phyloP scores from a whole-genome alignment of 2,888 invertebrate species.

The Zootermopsis nevadensis region DNA sequence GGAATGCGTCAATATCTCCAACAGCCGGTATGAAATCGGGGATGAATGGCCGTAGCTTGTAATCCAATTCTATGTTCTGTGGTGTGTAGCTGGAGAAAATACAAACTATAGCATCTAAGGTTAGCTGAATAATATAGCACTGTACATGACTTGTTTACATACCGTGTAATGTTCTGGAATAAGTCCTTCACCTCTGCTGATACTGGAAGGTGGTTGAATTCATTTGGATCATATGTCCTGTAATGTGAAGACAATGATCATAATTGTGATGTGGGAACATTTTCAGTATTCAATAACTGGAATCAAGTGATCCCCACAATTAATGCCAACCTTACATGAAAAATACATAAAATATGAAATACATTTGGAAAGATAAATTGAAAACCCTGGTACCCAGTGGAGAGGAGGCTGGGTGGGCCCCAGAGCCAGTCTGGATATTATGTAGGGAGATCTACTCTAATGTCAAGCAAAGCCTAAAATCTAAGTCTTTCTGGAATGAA shows the following conservation, averaged over 20 bases:
- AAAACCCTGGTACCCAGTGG: too few relatives aligned
- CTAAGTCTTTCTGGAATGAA: too few relatives aligned
- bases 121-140: background rate
- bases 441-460: too few relatives aligned
- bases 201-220: slow-evolving; percentile 85
- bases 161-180: slow-evolving; percentile 93
- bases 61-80: slow-evolving; percentile 89
- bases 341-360: too few relatives aligned
- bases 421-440: too few relatives aligned
- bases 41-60: slow-evolving; percentile 92
- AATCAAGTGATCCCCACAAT: too few relatives aligned
- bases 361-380: too few relatives aligned
- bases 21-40: slow-evolving; percentile 98
- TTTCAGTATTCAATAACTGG: too few relatives aligned
- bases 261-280: too few relatives aligned
- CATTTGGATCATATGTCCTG: slow-evolving; percentile 72
- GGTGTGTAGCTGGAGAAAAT: slow-evolving; percentile 82
- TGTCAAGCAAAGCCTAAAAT: too few relatives aligned
- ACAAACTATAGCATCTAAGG: background rate
- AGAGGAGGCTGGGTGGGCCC: too few relatives aligned
- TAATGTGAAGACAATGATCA: background rate
- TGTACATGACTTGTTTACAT: slow-evolving; percentile 55
- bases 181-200: slow-evolving; percentile 89
- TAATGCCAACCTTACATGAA: too few relatives aligned
- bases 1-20: slow-evolving; percentile 98